A percentile compares a stretch with the other conserved stretches of the same genome.
phyloP scores from a whole-genome alignment of 1,140 invertebrate genomes.

The Diploscapter pachys region DNA sequence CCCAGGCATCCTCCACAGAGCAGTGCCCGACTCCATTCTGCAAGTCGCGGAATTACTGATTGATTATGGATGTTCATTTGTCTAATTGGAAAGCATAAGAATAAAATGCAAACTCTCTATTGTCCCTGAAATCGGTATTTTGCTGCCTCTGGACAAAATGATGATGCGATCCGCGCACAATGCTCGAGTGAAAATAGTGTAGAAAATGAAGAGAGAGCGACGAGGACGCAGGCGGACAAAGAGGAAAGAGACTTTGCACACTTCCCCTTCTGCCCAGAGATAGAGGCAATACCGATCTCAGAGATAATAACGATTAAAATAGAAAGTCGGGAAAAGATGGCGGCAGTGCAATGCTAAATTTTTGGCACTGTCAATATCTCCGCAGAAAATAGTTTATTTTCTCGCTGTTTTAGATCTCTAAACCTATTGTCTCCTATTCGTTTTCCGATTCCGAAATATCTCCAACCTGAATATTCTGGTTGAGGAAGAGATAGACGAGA shows the following conservation, averaged over 20 bases:
- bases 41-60: too few relatives aligned
- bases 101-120: conserved; percentile 2
- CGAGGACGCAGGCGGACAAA: too few relatives aligned
- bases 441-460: conserved; percentile 23
- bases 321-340: not conserved
- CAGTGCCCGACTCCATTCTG: conserved; percentile 70
- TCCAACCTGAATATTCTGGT: conserved; percentile 72
- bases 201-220: not conserved
- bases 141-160: not conserved
- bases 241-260: too few relatives aligned
- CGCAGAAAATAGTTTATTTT: not conserved
- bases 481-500: conserved; percentile 73
- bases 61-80: too few relatives aligned
- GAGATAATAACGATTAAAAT: not conserved
- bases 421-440: not conserved
- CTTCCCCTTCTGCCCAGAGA: too few relatives aligned
- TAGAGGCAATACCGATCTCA: not conserved
- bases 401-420: not conserved
- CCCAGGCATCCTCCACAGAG: conserved; percentile 78
- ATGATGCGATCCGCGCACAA: not conserved
- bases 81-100: not conserved
- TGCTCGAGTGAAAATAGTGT: conserved; percentile 9
- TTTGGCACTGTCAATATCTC: not conserved
- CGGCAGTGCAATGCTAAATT: not conserved
- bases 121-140: not conserved